Conservation (phyloP, 2,797 vertebrate genomes). For the Oceanodroma leucorhoa region DNA sequence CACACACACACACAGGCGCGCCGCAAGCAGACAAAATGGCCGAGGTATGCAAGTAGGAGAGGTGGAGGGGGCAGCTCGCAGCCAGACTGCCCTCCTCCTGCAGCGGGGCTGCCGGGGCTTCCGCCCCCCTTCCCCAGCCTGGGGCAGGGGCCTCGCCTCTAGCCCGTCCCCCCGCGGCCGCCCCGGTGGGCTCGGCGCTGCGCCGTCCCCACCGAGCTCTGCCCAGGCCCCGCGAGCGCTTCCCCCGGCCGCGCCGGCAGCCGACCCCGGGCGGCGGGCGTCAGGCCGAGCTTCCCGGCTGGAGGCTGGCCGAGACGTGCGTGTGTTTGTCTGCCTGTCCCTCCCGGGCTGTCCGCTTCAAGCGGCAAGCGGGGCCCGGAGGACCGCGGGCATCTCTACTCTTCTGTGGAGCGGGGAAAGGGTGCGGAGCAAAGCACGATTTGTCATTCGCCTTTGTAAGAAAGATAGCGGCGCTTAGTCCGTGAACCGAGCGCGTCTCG, state of each 20-base stretch:
- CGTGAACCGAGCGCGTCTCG: conserved; percentile 7
- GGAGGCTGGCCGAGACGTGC: background rate
- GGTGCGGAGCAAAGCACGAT: background rate
- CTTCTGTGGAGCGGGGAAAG: background rate
- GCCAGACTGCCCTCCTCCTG: background rate
- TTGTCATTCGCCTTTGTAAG: background rate
- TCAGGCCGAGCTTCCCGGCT: background rate
- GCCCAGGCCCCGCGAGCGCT: background rate
- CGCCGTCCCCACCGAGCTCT: background rate
- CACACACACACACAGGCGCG: background rate
- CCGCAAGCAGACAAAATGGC: conserved; percentile 52
- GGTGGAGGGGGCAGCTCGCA: background rate
- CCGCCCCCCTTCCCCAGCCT: background rate
- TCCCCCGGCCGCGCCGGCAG: background rate
- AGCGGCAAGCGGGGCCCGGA: background rate
- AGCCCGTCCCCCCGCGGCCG: background rate
- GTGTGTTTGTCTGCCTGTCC: background rate
- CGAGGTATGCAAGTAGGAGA: background rate
- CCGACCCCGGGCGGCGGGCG: background rate
- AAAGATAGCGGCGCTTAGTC: background rate
- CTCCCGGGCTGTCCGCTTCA: background rate
- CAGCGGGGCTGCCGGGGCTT: background rate
- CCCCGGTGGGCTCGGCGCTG: background rate
- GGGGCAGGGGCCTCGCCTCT: background rate
- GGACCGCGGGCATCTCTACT: background rate